Evolutionary conservation across 2,113 vertebrate genomes (phyloP).

Genomic region (Xyliphius kryptos): DNA sequence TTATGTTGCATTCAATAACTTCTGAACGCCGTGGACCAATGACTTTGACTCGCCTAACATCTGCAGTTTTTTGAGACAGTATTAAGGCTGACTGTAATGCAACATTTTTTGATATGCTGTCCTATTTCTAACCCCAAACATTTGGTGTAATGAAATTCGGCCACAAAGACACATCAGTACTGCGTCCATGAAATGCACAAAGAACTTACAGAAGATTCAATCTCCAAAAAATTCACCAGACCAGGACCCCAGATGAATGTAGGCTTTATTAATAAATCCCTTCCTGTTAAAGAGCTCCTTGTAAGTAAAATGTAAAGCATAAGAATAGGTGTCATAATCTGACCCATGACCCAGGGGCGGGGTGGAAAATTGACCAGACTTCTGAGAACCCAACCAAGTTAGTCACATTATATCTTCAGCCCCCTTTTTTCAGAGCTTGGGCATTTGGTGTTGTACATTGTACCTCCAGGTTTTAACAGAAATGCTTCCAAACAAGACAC

Average conservation of each 20-base stretch:
- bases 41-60: slow-evolving; percentile 8
- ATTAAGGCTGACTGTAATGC: slow-evolving; percentile 14
- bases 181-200: slow-evolving; percentile 2
- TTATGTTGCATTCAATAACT: background rate
- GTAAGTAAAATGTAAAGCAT: slow-evolving; percentile 19
- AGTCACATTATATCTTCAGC: slow-evolving; percentile 4
- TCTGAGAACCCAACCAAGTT: slow-evolving; percentile 12
- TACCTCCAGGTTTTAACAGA: too few species aligned
- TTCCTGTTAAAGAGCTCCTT: slow-evolving; percentile 34
- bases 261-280: slow-evolving; percentile 35
- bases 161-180: slow-evolving; percentile 39
- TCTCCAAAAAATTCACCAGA: slow-evolving; percentile 35
- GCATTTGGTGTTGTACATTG: too few species aligned
- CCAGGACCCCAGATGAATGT: slow-evolving; percentile 37
- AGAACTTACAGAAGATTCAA: slow-evolving; percentile 22
- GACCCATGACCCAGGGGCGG: slow-evolving; percentile 28
- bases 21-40: background rate
- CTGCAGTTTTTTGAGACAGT: background rate
- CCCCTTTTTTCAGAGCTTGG: too few species aligned
- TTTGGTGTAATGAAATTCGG: slow-evolving; percentile 34
- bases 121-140: slow-evolving; percentile 27
- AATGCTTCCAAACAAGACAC: slow-evolving; percentile 22
- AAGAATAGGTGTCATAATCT: slow-evolving; percentile 39
- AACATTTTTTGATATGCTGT: slow-evolving; percentile 26
- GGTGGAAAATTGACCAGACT: slow-evolving; percentile 24